These are phyloP conservation scores for Laupala kohalensis DNA, from an alignment of 1,140 invertebrate species.

Conservation along the genomic window DNA sequence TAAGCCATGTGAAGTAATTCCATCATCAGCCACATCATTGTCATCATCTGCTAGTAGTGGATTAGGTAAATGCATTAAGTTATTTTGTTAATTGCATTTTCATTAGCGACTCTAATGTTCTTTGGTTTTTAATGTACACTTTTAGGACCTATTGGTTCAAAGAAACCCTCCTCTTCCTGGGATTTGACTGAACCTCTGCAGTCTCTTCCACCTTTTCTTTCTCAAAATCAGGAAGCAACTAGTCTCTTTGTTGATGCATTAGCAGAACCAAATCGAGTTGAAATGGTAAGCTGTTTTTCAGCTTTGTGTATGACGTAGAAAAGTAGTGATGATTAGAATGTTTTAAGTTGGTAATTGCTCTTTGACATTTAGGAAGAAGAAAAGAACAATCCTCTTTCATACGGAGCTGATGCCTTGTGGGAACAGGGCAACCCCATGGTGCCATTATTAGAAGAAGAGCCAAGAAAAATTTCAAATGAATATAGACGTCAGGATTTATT, in stretches of 20 bases:
- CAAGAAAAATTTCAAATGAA: slow-evolving; percentile 6
- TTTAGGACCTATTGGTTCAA: slow-evolving; percentile 14
- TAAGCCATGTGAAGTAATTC: slow-evolving; percentile 20
- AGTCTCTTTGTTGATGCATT: slow-evolving; percentile 6
- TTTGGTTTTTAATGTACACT: no score
- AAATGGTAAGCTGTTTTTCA: neutral
- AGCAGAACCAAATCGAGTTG: neutral
- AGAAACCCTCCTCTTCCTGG: slow-evolving; percentile 6
- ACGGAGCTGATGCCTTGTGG: slow-evolving; percentile 2
- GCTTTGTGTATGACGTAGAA: no score
- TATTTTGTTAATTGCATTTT: no score
- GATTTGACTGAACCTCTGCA: neutral
- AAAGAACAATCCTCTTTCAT: neutral
- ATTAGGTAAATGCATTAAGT: slow-evolving; percentile 4
- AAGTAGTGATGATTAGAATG: no score
- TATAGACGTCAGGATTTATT: neutral
- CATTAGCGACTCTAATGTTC: no score
- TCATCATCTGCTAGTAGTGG: slow-evolving; percentile 12
- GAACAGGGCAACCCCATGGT: slow-evolving; percentile 18
- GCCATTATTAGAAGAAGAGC: slow-evolving; percentile 5
- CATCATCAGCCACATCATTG: slow-evolving; percentile 22
- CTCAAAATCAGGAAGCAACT: neutral
- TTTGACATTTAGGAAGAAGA: neutral
- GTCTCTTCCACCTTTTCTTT: neutral
- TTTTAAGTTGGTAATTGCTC: no score